Percentiles rank a stretch among this genome's conserved stretches.
phyloP scores from a whole-genome alignment of 1,140 invertebrate genomes.

The Bathynomus jamesi region DNA sequence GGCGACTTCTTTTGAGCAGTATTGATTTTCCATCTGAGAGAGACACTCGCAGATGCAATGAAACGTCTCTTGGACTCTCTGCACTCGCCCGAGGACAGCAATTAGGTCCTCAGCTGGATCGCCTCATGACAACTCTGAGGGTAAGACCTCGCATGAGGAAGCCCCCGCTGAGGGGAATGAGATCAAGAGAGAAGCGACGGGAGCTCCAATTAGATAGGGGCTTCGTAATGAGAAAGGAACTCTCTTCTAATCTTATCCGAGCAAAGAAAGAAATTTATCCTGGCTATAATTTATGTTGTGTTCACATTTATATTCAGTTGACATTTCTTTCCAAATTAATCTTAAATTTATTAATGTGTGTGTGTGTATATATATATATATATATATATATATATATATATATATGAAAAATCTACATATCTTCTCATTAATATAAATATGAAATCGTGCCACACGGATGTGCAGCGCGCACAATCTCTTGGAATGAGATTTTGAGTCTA shows the following conservation, averaged over 20 bases:
- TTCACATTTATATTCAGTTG: neutral
- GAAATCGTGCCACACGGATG: too few species aligned
- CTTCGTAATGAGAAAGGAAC: neutral
- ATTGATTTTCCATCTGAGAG: neutral
- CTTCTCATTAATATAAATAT: too few species aligned
- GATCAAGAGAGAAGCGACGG: neutral
- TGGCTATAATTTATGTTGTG: neutral
- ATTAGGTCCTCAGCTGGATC: neutral
- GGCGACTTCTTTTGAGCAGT: neutral
- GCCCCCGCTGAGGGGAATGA: neutral
- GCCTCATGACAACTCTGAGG: neutral
- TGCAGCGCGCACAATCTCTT: too few species aligned
- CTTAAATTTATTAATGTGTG: neutral
- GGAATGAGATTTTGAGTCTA: too few species aligned
- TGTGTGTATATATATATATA: slow-evolving; percentile 6
- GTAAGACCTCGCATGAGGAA: neutral
- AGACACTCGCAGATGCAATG: neutral
- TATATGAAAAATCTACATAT: too few species aligned
- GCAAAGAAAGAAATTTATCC: neutral
- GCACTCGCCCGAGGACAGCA: neutral
- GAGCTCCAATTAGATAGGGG: neutral
- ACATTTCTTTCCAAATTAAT: neutral
- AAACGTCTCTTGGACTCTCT: neutral
- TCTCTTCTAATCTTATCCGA: neutral
- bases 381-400: slow-evolving; percentile 4